Evolutionary conservation across 2,113 vertebrate genomes (phyloP).

Genomic region (Axis porcinus): DNA sequence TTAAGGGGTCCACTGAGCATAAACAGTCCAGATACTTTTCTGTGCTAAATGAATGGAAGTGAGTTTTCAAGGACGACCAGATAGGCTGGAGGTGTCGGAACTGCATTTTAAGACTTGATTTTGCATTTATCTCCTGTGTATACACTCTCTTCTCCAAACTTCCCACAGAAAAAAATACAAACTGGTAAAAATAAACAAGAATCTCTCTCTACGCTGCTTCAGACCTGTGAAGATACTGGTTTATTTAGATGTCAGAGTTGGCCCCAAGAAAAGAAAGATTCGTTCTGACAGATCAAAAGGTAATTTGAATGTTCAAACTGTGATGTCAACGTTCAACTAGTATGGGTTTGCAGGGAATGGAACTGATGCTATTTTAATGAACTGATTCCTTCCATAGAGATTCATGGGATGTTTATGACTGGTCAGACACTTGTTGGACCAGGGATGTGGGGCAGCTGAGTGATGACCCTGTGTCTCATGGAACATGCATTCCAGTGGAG

Average conservation of each 20-base stretch:
- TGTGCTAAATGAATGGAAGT: not conserved
- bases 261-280: not conserved
- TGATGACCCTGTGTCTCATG: rapidly evolving
- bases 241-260: not conserved
- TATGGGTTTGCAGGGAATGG: not conserved
- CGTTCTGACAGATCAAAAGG: not conserved
- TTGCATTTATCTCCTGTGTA: rapidly evolving
- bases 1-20: not conserved
- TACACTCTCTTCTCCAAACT: rapidly evolving
- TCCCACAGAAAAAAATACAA: not conserved
- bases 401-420: not conserved
- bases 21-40: not conserved
- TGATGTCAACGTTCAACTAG: rapidly evolving
- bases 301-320: not conserved
- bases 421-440: not conserved
- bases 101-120: not conserved
- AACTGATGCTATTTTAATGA: no score
- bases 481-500: rapidly evolving
- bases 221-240: not conserved
- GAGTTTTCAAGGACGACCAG: not conserved
- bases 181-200: not conserved
- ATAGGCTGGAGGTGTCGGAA: rapidly evolving
- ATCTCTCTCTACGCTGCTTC: rapidly evolving
- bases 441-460: rapidly evolving
- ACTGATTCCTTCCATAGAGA: not conserved